These are phyloP conservation scores for Drosophila santomea DNA, from an alignment of 1,140 invertebrate genomes.

Conservation along the genomic window DNA sequence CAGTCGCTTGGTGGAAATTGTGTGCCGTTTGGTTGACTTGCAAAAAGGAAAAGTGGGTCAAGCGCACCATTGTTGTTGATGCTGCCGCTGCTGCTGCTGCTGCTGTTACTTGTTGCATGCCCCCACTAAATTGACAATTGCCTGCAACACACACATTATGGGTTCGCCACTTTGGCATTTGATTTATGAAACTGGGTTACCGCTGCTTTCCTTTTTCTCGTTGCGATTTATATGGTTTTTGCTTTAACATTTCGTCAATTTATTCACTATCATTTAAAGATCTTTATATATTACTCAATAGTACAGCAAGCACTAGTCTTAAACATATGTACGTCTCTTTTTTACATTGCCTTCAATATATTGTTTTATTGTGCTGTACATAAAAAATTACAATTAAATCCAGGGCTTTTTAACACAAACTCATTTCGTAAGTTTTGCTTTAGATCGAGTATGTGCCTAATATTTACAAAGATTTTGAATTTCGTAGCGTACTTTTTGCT, in stretches of 20 bases:
- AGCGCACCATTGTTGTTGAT: constrained; percentile 77
- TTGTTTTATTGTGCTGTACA: constrained; percentile 41
- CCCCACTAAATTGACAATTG: constrained; percentile 60
- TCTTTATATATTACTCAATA: constrained; percentile 68
- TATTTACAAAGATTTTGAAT: constrained; percentile 44
- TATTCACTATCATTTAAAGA: constrained; percentile 65
- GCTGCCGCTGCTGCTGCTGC: constrained; percentile 35
- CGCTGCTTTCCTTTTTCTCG: constrained; percentile 56
- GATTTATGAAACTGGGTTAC: constrained; percentile 61
- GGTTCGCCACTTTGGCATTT: constrained; percentile 42
- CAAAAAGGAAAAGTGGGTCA: constrained; percentile 84
- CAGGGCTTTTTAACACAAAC: constrained; percentile 27
- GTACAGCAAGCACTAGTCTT: constrained; percentile 59
- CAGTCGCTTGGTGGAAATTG: constrained; percentile 74
- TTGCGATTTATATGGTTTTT: constrained; percentile 8
- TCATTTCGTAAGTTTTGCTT: background rate
- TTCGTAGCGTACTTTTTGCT: constrained; percentile 38
- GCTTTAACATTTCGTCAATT: constrained; percentile 71
- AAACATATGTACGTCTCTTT: constrained; percentile 28
- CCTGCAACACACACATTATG: constrained; percentile 34
- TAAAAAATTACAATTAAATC: constrained; percentile 49
- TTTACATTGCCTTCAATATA: constrained; percentile 33
- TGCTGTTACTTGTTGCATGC: constrained; percentile 74
- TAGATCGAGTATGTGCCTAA: constrained; percentile 19
- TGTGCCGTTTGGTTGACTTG: constrained; percentile 66